phyloP scores from a whole-genome alignment of 2,888 invertebrate species.

The Phalera bucephala region DNA sequence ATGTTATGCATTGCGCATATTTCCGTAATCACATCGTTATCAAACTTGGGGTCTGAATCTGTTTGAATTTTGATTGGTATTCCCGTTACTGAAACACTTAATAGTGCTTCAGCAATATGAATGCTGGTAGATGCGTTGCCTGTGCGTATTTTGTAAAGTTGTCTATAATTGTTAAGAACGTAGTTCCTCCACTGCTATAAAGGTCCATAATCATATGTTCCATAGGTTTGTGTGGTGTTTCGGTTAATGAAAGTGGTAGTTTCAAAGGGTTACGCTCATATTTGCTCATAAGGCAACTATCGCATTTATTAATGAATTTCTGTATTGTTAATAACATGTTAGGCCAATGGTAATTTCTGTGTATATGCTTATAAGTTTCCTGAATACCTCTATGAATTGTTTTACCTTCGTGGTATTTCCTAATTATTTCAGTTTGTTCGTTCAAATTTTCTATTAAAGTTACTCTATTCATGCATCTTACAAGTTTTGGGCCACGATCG shows the following conservation, averaged over 20 bases:
- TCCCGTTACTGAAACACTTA: conserved; percentile 9
- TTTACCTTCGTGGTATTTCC: conserved; percentile 14
- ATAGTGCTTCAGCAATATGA: conserved; percentile 23
- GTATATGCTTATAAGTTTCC: conserved; percentile 12
- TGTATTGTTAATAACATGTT: conserved; percentile 23
- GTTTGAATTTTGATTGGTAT: background rate
- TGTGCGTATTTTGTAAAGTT: conserved; percentile 33
- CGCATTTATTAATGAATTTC: conserved; percentile 32
- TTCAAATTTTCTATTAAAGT: conserved; percentile 3
- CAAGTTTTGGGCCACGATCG: conserved; percentile 4
- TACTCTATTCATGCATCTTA: conserved; percentile 5
- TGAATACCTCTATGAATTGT: conserved; percentile 11
- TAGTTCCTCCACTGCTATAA: conserved; percentile 16
- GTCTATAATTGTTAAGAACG: conserved; percentile 30
- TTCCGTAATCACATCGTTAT: background rate
- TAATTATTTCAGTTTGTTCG: conserved; percentile 8
- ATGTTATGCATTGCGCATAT: background rate
- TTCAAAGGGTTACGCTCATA: conserved; percentile 34
- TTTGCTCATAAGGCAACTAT: conserved; percentile 28
- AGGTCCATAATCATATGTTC: conserved; percentile 21
- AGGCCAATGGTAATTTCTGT: conserved; percentile 15
- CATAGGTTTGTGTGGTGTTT: conserved; percentile 18
- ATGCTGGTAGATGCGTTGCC: conserved; percentile 21
- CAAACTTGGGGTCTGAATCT: background rate
- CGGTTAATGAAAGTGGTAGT: conserved; percentile 26